Percentiles rank a stretch among this genome's conserved stretches.
Conservation (phyloP, 64 coral and sea anemone species). For the Dendrophyllia cribrosa region DNA sequence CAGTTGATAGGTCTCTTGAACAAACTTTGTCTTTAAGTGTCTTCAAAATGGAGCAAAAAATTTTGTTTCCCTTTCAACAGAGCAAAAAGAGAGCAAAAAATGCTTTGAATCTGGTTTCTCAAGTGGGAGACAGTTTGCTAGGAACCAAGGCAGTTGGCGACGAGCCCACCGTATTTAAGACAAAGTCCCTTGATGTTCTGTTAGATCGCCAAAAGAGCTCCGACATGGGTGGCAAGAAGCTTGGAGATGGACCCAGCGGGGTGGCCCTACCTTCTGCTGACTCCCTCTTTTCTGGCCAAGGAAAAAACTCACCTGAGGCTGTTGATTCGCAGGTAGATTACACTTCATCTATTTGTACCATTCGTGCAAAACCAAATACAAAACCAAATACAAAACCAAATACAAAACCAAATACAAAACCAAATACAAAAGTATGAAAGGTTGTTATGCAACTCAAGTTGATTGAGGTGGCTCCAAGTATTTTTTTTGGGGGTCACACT, state of each 20-base stretch:
- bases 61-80: constrained; percentile 8
- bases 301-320: constrained; percentile 9
- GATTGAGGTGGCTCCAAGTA: too few relatives aligned
- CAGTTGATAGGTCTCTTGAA: too few relatives aligned
- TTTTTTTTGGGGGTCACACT: too few relatives aligned
- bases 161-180: constrained; percentile 54
- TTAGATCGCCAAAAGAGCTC: constrained; percentile 45
- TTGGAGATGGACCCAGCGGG: constrained; percentile 41
- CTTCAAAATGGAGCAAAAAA: not conserved
- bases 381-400: too few relatives aligned
- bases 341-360: too few relatives aligned
- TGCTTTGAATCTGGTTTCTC: constrained; percentile 55
- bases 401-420: too few relatives aligned
- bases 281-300: constrained; percentile 26
- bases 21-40: too few relatives aligned
- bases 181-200: constrained; percentile 63
- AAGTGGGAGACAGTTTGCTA: constrained; percentile 54
- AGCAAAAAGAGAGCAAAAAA: constrained; percentile 65
- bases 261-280: constrained; percentile 51
- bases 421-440: too few relatives aligned
- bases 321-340: constrained; percentile 68
- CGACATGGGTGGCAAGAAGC: constrained; percentile 56
- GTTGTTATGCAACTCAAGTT: too few relatives aligned
- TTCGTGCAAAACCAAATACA: too few relatives aligned
- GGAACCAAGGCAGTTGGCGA: constrained; percentile 18